These are phyloP conservation scores for Miltochrista miniata DNA, from an alignment of 2,888 invertebrate species.

Conservation along the genomic window DNA sequence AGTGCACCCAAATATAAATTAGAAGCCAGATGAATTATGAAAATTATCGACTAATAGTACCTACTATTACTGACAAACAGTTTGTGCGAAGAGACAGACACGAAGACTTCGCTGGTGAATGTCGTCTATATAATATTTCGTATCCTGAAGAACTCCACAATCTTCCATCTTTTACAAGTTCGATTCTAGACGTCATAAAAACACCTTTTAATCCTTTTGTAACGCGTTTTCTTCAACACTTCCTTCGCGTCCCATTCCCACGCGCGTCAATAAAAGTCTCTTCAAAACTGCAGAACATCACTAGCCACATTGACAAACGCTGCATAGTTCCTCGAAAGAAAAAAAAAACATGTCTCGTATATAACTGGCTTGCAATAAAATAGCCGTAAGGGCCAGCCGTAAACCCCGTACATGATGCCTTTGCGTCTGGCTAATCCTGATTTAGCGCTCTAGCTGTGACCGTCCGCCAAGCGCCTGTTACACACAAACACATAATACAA, in stretches of 20 bases:
- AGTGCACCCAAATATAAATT: too few relatives aligned
- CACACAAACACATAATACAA: slow-evolving; percentile 38
- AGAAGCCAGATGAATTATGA: too few relatives aligned
- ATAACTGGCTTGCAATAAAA: slow-evolving; percentile 69
- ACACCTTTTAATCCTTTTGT: background rate
- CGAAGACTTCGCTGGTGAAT: too few relatives aligned
- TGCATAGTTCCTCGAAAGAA: slow-evolving; percentile 27
- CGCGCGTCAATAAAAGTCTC: slow-evolving; percentile 11
- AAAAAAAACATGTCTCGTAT: slow-evolving; percentile 39
- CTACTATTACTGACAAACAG: too few relatives aligned
- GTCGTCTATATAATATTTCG: too few relatives aligned
- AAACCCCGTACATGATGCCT: slow-evolving; percentile 71
- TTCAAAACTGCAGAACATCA: slow-evolving; percentile 5
- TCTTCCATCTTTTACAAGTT: too few relatives aligned
- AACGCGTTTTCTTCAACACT: background rate
- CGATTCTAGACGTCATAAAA: too few relatives aligned
- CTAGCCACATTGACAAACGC: slow-evolving; percentile 27
- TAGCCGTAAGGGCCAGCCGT: slow-evolving; percentile 62
- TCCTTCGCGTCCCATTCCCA: background rate
- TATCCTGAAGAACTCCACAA: too few relatives aligned
- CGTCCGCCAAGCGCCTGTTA: slow-evolving; percentile 51
- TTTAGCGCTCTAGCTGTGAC: slow-evolving; percentile 69
- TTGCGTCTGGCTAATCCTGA: slow-evolving; percentile 77
- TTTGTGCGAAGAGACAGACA: too few relatives aligned
- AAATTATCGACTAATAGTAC: too few relatives aligned